These are phyloP conservation scores for Pyrgilauda ruficollis DNA, from an alignment of 2,113 vertebrate species.

Conservation along the genomic window DNA sequence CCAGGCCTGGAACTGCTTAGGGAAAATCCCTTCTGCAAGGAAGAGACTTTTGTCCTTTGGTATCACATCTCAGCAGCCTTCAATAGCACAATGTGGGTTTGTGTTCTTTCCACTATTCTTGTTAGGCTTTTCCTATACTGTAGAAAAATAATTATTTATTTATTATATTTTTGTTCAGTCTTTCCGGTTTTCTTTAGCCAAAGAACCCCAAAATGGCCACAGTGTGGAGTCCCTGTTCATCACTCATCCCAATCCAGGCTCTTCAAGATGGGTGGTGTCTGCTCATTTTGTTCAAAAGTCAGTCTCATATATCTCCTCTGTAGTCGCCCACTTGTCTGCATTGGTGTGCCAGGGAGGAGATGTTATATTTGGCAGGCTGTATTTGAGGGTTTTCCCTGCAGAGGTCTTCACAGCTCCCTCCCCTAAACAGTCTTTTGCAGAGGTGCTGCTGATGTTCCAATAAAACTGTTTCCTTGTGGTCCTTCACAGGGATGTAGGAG, in stretches of 20 bases:
- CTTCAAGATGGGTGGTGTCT: neutral
- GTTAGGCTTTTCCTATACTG: neutral
- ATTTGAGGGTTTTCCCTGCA: neutral
- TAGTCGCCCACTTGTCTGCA: neutral
- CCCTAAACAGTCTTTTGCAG: neutral
- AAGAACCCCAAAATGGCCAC: accelerated
- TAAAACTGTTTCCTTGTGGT: neutral
- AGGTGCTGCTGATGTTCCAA: neutral
- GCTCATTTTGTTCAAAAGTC: neutral
- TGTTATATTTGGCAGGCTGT: neutral
- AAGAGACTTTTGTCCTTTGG: neutral
- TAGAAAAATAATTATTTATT: neutral
- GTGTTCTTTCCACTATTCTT: neutral
- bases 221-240: neutral
- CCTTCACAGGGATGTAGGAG: neutral
- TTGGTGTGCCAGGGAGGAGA: neutral
- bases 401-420: neutral
- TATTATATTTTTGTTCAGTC: neutral
- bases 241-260: neutral
- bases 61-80: neutral
- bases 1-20: neutral
- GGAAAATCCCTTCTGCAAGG: neutral
- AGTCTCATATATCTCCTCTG: neutral
- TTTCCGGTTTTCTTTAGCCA: neutral
- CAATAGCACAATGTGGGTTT: neutral